phyloP scores from a whole-genome alignment of 2,113 vertebrate genomes.

The Psammodynastes pulverulentus region DNA sequence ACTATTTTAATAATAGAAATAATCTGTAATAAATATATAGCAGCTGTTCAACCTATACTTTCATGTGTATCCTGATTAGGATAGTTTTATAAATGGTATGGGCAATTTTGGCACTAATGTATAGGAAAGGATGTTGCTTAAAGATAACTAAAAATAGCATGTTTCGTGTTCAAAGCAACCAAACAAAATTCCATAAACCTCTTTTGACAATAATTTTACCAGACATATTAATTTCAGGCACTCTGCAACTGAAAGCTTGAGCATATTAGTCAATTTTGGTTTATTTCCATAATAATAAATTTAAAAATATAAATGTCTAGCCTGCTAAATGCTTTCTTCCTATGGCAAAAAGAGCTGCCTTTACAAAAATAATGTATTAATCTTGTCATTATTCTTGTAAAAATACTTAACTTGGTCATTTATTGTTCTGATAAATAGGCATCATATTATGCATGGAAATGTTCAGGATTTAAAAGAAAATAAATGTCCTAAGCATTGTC shows the following conservation, averaged over 20 bases:
- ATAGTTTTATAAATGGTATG: slow-evolving; percentile 7
- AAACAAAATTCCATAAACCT: not conserved
- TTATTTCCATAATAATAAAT: slow-evolving; percentile 4
- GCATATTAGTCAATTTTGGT: not conserved
- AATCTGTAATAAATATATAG: not conserved
- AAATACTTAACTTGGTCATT: not conserved
- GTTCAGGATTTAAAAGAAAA: not conserved
- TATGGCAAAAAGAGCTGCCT: not conserved
- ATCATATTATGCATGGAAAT: not conserved
- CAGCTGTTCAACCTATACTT: not conserved
- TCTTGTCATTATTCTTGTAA: not conserved
- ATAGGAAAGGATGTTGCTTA: not conserved
- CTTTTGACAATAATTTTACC: not conserved
- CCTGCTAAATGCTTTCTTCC: not conserved
- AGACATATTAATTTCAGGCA: slow-evolving; percentile 6
- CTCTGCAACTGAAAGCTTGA: not conserved
- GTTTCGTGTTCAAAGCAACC: slow-evolving; percentile 2
- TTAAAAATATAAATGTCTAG: not conserved
- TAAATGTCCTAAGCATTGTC: not conserved
- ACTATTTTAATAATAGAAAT: not conserved
- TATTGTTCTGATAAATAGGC: not conserved
- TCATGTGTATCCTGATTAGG: not conserved
- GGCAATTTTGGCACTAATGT: not conserved
- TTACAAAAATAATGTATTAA: not conserved
- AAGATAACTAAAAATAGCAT: not conserved